Evolutionary conservation across 2,888 invertebrate genomes (phyloP), one percentile per base, ranked within the genome.

Genomic region (Drosophila borborema): DNA sequence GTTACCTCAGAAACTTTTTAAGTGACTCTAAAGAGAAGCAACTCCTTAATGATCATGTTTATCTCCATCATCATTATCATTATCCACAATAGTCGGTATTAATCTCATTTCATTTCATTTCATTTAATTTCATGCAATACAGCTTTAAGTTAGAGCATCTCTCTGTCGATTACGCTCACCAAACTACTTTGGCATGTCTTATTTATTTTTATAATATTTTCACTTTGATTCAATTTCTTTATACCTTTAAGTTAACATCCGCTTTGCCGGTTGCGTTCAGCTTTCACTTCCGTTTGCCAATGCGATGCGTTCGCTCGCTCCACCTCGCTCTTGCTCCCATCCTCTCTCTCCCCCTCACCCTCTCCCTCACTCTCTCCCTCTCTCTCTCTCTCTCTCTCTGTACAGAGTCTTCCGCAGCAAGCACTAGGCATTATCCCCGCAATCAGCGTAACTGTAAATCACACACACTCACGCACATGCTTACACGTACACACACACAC

Each of bases 141-240:
- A 1, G 2, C 8, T 36, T 7, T 6, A 16, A n/a, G 12, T 23
- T 28, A 55, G 28, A 28, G 55, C 41, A 55, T 41, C 28, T 41
- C 0, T 6, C 1, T 31, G 55, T 55, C 41, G 41, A 3, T 4
- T 14, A 23, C 40, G 6, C 23, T 10, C 40, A 7, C 0, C 28
- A n/a, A 41, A n/a, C n/a, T 7, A 18, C 28, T 55, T 23, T 28
- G 14, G 36, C 53, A 38, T 38, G 53, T n/a, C 2, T 34, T 12
- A 7, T 58, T 23, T 49, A 34, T 53, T 67, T 62, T 65, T 77
- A 55, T 67, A 72, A 80, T 79, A 87, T 87, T 86, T 86, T 73
- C 68, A 82, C 77, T 80, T 89, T 86, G 89, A 86, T 86, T 89
- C 86, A 86, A 89, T 89, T 89, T 86, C 82, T 89, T 87, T 87